These are phyloP conservation scores for Agrochola lychnidis DNA, from an alignment of 2,888 invertebrate genomes.

Conservation along the genomic window DNA sequence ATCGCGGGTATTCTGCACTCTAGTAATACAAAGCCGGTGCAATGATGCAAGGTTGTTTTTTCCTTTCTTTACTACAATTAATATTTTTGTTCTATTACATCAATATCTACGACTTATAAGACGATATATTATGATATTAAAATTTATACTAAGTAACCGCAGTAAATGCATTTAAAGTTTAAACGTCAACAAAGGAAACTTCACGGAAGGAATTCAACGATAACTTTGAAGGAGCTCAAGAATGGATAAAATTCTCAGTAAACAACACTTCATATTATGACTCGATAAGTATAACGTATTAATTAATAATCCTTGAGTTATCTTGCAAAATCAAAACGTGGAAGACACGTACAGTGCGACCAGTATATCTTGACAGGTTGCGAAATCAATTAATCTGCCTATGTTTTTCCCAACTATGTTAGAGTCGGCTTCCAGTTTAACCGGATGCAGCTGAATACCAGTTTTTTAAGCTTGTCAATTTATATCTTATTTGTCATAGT, in stretches of 20 bases:
- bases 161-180: not conserved
- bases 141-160: too few species aligned
- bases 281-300: conserved; percentile 10
- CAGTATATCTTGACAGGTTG: conserved; percentile 8
- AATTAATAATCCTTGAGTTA: conserved; percentile 36
- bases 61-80: not conserved
- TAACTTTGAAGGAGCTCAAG: conserved; percentile 1
- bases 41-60: not conserved
- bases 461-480: too few species aligned
- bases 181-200: conserved; percentile 12
- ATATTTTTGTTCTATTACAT: not conserved
- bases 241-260: conserved; percentile 1
- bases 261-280: conserved; percentile 9
- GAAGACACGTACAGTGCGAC: conserved; percentile 35
- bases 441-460: too few species aligned
- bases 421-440: too few species aligned
- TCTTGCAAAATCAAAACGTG: conserved; percentile 21
- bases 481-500: too few species aligned
- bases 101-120: not conserved
- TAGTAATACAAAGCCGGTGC: not conserved
- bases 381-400: not conserved
- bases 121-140: not conserved
- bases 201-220: not conserved
- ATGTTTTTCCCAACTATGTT: too few species aligned
- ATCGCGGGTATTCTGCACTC: too few species aligned